Base-by-base conservation (phyloP, 2,113 vertebrate genomes). In the Apistogramma diplotaenia region DNA sequence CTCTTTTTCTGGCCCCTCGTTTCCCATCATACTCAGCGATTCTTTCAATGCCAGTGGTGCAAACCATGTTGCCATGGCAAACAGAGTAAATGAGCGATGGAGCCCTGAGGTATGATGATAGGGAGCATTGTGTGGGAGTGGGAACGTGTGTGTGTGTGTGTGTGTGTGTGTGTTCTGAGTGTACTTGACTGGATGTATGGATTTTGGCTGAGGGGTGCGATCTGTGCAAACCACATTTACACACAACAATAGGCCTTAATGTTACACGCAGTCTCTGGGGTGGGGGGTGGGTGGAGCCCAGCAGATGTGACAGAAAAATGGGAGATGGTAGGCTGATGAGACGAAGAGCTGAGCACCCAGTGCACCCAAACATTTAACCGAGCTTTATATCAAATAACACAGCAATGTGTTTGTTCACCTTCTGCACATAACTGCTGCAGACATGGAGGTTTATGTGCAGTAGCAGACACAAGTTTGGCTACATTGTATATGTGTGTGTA, bases 21-120 rank as follows among this genome's bases (percentile, higher is more conserved):
- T 76, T 88, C 86, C 84, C 83, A 88, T 84, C 84, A 78, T 89
- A 46, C 76, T 89, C 79, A 74, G 49, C 76, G 40, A 18, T 75
- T 84, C 43, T 76, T 21, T 55, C 62, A 4, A 57, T 3, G 27
- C 61, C 80, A 79, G 67, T 89, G 83, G 92, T 56, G 65, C 87
- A 88, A 73, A 86, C 78, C 73, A 74, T 25, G 81, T 95, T 83
- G 88, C 88, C 89, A 84, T 88, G 92, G 91, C 79, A 93, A 94
- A 92, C 65, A 53, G 79, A 27, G 90, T 91, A 92, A 91, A 90
- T 86, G 89, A 88, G 91, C 81, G 56, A 88, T 82, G 61, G 65
- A 76, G 80, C 72, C 86, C 85, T 85, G 76, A 83, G 74, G 79
- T 90, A 58, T 85, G 70, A 86, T 84, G 82, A 84, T 78, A 82